Evolutionary conservation across 2,797 vertebrate species (phyloP), one percentile per base, ranked within the genome.

Genomic region (Mastacembelus armatus): DNA sequence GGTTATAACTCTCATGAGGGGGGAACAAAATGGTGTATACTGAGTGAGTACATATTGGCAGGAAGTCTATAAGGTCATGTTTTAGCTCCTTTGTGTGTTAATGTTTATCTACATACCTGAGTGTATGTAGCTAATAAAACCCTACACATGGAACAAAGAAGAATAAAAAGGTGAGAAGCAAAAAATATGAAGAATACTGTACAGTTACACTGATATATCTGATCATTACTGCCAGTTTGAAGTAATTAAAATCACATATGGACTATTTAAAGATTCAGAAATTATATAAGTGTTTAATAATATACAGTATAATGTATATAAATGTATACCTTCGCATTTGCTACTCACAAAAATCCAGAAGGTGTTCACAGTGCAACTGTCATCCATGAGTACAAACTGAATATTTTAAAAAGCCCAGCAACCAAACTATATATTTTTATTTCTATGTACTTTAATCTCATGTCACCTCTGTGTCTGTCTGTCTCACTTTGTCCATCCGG

Each of bases 21-120:
- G 61, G 32, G 35, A 69, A 35, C 7, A 43, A 8, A 19, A 51
- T 51, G 14, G 18, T 19, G 48, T 52, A 26, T 5, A 49, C 47
- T 6, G 45, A 78, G 66, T 65, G 52, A 35, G 49, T 35, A 7
- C 52, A 21, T 44, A 24, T 19, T 12, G 5, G 47, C 58, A 76
- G 50, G 22, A 54, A 55, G 60, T 52, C 26, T 51, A 10, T 45
- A 10, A 66, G 51, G 33, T 58, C 27, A 19, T 5, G 16, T 45
- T 72, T 66, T 30, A 56, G 19, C 42, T 65, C 26, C n/a, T 48
- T 61, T 22, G 54, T 43, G n/a, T 75, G 40, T 49, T 19, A 44
- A 32, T 51, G 14, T 61, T 36, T 30, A 52, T 48, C 58, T 56
- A 32, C 3, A 59, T 22, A 42, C 64, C 10, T 33, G 40, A 45